Evolutionary conservation across 2,888 invertebrate genomes (phyloP), one percentile per base, ranked within the genome.

Genomic region (Cyrtodaria siliqua): DNA sequence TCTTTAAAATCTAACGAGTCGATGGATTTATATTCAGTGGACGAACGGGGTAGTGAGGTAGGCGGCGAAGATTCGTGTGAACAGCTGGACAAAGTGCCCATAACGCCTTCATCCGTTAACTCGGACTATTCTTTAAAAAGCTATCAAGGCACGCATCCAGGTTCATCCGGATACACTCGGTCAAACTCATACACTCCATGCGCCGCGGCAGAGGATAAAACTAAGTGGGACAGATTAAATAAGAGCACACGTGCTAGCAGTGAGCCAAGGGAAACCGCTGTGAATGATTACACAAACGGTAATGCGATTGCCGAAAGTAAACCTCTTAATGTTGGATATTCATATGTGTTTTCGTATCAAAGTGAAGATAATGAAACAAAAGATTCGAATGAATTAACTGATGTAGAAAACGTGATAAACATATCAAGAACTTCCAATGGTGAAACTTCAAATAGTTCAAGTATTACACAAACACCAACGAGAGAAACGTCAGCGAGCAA

Each of bases 251-350:
- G 70, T 49, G 73, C 73, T 29, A 59, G 14, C 18, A 78, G 69
- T 66, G 74, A 71, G 24, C 70, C 68, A 18, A 70, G 40, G 26
- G 80, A 70, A 47, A 70, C 62, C 20, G 61, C 64, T 57, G 62
- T 49, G 29, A 49, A 73, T 44, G 44, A 44, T 44, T 44, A 44
- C 44, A 44, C 16, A 20, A 74, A 62, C 26, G 24, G 55, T 6
- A 38, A 53, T 42, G 57, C 55, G 29, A 29, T 38, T 55, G 49
- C 38, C 4, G 76, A 76, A 18, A 23, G 27, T 3, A 68, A 60
- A 24, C 73, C 73, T 16, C 52, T 73, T 29, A 83, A 83, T 67
- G 79, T 83, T 38, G 74, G 77, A 26, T 83, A 83, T 70, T 70
- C 44, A 3, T 44, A 16, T 16, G 6, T 72, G 12, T 68, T 73